Percentiles rank a stretch among this genome's conserved stretches.
Conservation (phyloP, 2,888 invertebrate genomes). For the Sarcophaga subvicina region DNA sequence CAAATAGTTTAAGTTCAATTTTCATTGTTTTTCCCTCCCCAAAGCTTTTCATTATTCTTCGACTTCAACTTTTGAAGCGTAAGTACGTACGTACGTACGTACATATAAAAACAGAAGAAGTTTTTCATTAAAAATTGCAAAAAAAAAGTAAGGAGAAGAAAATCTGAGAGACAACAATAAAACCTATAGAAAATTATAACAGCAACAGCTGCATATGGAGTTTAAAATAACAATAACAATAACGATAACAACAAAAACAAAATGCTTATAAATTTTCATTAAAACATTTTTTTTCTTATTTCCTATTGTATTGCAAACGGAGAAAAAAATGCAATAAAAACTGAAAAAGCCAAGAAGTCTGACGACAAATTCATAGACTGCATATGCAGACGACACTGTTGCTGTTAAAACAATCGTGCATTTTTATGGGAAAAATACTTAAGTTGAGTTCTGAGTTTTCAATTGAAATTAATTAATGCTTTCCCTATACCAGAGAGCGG, state of each 20-base stretch:
- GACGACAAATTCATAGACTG: too few species aligned
- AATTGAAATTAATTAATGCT: too few species aligned
- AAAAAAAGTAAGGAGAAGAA: neutral
- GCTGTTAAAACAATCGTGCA: too few species aligned
- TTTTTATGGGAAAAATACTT: too few species aligned
- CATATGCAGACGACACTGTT: too few species aligned
- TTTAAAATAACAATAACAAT: too few species aligned
- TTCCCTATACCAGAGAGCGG: too few species aligned
- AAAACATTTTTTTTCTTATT: neutral
- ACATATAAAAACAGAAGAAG: neutral
- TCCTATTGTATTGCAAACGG: too few species aligned
- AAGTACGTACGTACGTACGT: too few species aligned
- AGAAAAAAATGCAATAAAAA: too few species aligned
- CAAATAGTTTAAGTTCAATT: slow-evolving; percentile 52
- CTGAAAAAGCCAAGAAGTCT: too few species aligned
- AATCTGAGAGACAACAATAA: slow-evolving; percentile 19
- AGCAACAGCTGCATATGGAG: neutral
- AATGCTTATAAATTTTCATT: slow-evolving; percentile 32
- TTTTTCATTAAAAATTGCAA: neutral
- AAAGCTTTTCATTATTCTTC: neutral
- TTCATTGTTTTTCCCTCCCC: neutral
- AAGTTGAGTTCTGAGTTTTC: too few species aligned
- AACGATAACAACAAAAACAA: neutral
- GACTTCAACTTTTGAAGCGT: neutral
- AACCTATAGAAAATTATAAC: neutral